These are phyloP conservation scores for Melanchra persicariae DNA, from an alignment of 2,888 invertebrate genomes.

Conservation along the genomic window DNA sequence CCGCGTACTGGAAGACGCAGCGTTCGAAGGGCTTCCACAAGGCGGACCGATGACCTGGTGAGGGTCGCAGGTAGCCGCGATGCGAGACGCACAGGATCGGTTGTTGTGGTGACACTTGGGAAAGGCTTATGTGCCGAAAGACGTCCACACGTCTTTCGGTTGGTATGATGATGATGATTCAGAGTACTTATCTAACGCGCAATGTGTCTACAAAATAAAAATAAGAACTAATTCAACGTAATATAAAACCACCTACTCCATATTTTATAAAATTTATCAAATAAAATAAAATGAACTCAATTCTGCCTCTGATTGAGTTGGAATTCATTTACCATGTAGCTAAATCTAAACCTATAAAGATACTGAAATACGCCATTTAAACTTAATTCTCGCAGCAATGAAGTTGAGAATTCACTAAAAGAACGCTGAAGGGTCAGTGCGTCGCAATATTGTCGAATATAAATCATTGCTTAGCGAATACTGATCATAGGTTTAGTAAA, in stretches of 20 bases:
- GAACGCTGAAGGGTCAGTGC: constrained; percentile 58
- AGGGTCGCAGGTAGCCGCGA: no score
- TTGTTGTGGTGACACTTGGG: no score
- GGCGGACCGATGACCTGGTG: no score
- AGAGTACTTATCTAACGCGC: not conserved
- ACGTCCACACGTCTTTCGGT: no score
- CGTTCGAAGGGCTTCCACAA: no score
- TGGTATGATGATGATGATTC: no score
- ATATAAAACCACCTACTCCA: not conserved
- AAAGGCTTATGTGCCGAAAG: no score
- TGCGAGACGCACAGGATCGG: no score
- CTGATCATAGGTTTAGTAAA: not conserved
- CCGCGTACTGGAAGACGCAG: no score
- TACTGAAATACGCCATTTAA: constrained; percentile 12
- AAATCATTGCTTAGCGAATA: constrained; percentile 69
- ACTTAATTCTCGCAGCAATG: not conserved
- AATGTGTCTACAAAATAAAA: not conserved
- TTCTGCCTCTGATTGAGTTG: not conserved
- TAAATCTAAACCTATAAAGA: no score
- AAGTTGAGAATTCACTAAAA: constrained; percentile 17
- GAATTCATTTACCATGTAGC: constrained; percentile 14
- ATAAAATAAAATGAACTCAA: constrained; percentile 8
- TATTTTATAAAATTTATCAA: not conserved
- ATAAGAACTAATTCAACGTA: no score
- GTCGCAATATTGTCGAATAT: constrained; percentile 74